These are phyloP conservation scores for Willowsia nigromaculata DNA, from an alignment of 2,888 invertebrate genomes.

Conservation along the genomic window DNA sequence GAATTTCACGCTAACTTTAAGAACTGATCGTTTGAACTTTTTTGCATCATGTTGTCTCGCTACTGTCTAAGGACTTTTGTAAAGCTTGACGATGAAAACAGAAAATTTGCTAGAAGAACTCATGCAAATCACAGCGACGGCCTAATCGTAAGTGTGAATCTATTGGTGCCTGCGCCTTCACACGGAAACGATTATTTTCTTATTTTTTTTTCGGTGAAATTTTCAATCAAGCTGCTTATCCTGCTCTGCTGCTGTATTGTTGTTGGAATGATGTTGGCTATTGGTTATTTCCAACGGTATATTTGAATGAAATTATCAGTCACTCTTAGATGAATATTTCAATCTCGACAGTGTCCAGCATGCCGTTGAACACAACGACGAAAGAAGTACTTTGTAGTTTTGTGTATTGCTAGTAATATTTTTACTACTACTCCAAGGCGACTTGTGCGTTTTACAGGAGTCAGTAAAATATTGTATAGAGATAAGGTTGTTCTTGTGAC, in stretches of 20 bases:
- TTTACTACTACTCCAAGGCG: conserved; percentile 20
- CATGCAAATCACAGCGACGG: background rate
- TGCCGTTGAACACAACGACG: background rate
- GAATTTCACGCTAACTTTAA: no score
- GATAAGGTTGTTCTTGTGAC: background rate
- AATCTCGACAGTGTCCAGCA: background rate
- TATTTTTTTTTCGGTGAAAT: background rate
- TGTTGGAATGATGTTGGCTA: no score
- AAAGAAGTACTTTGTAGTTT: background rate
- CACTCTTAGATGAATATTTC: no score
- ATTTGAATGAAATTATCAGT: no score
- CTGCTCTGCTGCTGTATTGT: background rate
- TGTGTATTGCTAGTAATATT: background rate
- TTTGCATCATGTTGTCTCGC: background rate
- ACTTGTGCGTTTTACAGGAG: conserved; percentile 15
- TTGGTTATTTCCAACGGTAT: no score
- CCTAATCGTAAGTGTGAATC: background rate
- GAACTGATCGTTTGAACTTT: background rate
- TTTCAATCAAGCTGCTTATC: no score
- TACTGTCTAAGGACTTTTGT: background rate
- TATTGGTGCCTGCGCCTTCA: conserved; percentile 6
- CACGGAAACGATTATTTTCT: background rate
- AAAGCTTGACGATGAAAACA: conserved; percentile 43
- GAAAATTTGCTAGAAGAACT: background rate
- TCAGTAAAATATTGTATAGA: background rate